phyloP scores from a whole-genome alignment of 2,797 vertebrate genomes.

The Lacerta agilis region DNA sequence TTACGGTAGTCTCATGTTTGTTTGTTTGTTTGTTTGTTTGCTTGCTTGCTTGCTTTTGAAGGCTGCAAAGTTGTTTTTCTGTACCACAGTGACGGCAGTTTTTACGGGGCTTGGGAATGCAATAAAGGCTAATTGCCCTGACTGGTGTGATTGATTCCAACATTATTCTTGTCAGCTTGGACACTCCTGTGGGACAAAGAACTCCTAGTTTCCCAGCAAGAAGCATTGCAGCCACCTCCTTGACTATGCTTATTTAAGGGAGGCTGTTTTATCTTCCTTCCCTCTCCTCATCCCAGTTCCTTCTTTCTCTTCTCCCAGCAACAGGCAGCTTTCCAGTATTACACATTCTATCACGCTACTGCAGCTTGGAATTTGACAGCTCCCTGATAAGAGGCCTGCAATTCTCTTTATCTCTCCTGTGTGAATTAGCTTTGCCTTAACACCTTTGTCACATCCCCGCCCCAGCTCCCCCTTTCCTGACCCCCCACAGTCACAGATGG shows the following conservation, averaged over 20 bases:
- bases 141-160: not conserved
- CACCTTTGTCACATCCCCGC: slow-evolving; percentile 60
- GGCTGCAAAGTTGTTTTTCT: not conserved
- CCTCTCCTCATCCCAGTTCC: not conserved
- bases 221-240: not conserved
- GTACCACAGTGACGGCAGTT: not conserved
- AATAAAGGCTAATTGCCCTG: not conserved
- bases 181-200: not conserved
- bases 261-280: not conserved
- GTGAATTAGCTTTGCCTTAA: slow-evolving; percentile 76
- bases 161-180: not conserved
- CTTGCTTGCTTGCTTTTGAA: not conserved
- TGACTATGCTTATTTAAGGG: not conserved
- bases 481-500: slow-evolving; percentile 57
- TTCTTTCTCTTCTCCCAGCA: slow-evolving; percentile 38
- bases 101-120: not conserved
- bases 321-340: slow-evolving; percentile 63
- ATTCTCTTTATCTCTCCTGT: slow-evolving; percentile 75
- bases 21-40: not conserved
- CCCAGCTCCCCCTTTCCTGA: slow-evolving; percentile 52
- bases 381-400: slow-evolving; percentile 77
- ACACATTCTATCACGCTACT: slow-evolving; percentile 66
- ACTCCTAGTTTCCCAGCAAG: not conserved
- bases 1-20: not conserved
- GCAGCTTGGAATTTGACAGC: slow-evolving; percentile 75